Evolutionary conservation across 2,888 invertebrate genomes (phyloP), one percentile per base, ranked within the genome.

Genomic region (Parnassius orleans): DNA sequence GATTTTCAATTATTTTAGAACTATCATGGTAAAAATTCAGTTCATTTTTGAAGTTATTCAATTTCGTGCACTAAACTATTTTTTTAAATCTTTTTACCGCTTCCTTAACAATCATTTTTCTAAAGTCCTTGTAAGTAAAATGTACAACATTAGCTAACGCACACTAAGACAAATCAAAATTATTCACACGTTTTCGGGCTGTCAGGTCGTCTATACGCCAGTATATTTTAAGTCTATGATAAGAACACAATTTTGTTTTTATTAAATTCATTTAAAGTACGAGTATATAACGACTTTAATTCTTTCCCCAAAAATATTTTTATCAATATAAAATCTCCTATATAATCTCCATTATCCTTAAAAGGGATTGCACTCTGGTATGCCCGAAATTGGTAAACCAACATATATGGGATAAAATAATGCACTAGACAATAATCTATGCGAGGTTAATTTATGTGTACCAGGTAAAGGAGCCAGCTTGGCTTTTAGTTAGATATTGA

Each of bases 401-500:
- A 65, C 72, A 66, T 66, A 71, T 70, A 72, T 67, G 71, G 72
- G 53, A 71, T 70, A 74, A 72, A 73, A 71, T 75, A 75, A 75
- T 79, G 76, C 73, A 57, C 48, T 11, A 69, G 68, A 68, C 60
- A 63, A 70, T 81, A 80, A 81, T 79, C 80, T 81, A 81, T 79
- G 73, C 72, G 69, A 71, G 71, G 72, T 71, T 80, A 81, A 81
- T 84, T 81, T 81, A 83, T 78, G 78, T 74, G 74, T 72, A 68
- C 69, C 14, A 11, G 72, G 69, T 72, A 73, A 75, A 75, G 69
- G 59, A 62, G 71, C 68, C 68, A 61, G 71, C 68, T 69, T 70
- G 69, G 73, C 73, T 81, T 78, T 80, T 74, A 81, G 77, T 66
- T 76, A 72, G 77, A 78, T 85, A 84, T 86, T 86, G 84, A 88